phyloP scores from a whole-genome alignment of 2,113 vertebrate genomes.

The Pteropus alecto region DNA sequence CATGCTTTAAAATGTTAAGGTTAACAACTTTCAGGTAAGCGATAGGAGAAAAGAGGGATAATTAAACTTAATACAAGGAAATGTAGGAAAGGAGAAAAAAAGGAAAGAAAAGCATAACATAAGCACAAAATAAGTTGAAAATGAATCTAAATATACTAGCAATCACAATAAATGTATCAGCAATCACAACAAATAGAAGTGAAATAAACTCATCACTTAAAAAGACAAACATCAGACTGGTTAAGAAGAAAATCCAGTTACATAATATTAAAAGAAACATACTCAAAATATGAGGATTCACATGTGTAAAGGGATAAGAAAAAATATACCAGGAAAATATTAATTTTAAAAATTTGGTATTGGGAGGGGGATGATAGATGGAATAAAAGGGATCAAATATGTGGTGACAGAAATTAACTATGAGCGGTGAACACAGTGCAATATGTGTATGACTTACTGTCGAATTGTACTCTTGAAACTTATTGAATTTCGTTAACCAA shows the following conservation, averaged over 20 bases:
- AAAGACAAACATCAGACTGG: not conserved
- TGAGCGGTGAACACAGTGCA: too few species aligned
- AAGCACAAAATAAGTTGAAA: not conserved
- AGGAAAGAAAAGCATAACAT: not conserved
- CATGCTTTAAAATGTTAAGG: not conserved
- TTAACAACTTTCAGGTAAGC: not conserved
- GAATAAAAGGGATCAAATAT: too few species aligned
- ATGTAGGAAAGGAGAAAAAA: not conserved
- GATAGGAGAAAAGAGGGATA: not conserved
- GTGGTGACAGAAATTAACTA: too few species aligned
- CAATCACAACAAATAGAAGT: not conserved
- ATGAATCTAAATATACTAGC: not conserved
- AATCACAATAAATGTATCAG: not conserved
- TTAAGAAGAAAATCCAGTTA: not conserved
- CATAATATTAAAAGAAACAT: not conserved
- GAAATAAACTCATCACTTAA: not conserved
- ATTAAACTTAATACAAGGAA: not conserved
- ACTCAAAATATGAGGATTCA: not conserved
- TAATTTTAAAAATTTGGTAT: not conserved
- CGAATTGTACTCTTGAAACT: too few species aligned
- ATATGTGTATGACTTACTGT: too few species aligned
- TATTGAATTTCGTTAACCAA: too few species aligned
- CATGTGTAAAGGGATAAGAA: not conserved
- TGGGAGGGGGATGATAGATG: too few species aligned
- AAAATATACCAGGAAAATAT: not conserved